A percentile compares a stretch with the other conserved stretches of the same genome.
Evolutionary conservation across 2,888 invertebrate genomes (phyloP).

Genomic region (Oscheius myriophilus): DNA sequence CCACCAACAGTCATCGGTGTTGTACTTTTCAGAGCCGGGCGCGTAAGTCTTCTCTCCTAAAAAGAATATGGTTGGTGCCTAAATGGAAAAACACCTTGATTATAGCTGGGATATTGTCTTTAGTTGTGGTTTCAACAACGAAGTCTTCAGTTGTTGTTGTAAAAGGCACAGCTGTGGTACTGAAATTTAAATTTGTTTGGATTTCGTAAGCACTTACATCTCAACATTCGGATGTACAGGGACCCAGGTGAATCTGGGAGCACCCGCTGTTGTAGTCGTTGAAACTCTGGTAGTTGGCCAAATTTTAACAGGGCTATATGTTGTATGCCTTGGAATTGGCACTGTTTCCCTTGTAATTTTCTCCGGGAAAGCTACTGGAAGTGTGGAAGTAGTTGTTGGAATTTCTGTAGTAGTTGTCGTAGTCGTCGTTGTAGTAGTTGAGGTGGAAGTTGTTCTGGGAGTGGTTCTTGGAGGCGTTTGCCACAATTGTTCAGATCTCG

Average conservation of each 20-base stretch:
- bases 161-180: background rate
- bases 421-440: conserved; percentile 7
- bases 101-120: conserved; percentile 25
- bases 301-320: conserved; percentile 23
- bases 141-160: background rate
- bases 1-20: background rate
- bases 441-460: conserved; percentile 1
- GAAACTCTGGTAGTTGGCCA: conserved; percentile 27
- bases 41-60: conserved; percentile 41
- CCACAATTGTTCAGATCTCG: background rate
- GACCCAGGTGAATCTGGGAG: conserved; percentile 16
- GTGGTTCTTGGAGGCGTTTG: background rate
- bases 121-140: conserved; percentile 8
- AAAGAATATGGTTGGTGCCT: conserved; percentile 2
- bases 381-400: conserved; percentile 5
- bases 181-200: background rate
- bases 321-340: conserved; percentile 24
- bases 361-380: background rate
- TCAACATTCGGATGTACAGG: conserved; percentile 14
- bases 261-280: conserved; percentile 16
- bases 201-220: background rate
- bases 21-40: conserved; percentile 37
- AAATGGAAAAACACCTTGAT: conserved; percentile 8
- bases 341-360: conserved; percentile 14
- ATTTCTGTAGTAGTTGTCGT: conserved; percentile 4